Evolutionary conservation across 2,888 invertebrate species (phyloP).

Genomic region (Campaea margaritaria): DNA sequence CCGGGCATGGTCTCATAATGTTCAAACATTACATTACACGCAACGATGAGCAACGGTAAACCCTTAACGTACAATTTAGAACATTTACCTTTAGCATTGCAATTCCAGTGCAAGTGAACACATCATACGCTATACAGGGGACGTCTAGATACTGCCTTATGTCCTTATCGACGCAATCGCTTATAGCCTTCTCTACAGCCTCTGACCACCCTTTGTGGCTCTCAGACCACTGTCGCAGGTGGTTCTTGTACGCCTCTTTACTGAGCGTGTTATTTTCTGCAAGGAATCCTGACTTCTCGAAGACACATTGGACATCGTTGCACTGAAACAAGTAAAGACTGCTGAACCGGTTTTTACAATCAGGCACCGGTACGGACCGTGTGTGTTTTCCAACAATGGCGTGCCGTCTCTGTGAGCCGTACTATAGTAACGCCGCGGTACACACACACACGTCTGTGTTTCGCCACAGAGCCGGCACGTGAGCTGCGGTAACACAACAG

Average conservation of each 20-base stretch:
- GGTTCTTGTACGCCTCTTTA: conserved; percentile 67
- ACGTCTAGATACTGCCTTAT: conserved; percentile 69
- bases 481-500: too few species aligned
- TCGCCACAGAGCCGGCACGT: too few species aligned
- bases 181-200: conserved; percentile 68
- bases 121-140: conserved; percentile 76
- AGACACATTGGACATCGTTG: conserved; percentile 74
- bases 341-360: neutral
- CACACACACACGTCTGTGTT: too few species aligned
- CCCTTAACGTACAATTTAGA: neutral
- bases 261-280: conserved; percentile 64
- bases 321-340: conserved; percentile 61
- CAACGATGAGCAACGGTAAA: too few species aligned
- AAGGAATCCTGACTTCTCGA: conserved; percentile 76
- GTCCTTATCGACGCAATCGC: conserved; percentile 72
- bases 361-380: too few species aligned
- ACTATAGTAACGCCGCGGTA: too few species aligned
- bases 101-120: conserved; percentile 77
- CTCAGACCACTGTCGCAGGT: conserved; percentile 67
- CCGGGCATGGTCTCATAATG: too few species aligned
- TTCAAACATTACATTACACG: too few species aligned
- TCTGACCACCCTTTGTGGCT: conserved; percentile 63
- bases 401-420: too few species aligned
- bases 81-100: conserved; percentile 76
- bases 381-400: too few species aligned